phyloP scores from a whole-genome alignment of 2,113 vertebrate species.

The Smithornis capensis region DNA sequence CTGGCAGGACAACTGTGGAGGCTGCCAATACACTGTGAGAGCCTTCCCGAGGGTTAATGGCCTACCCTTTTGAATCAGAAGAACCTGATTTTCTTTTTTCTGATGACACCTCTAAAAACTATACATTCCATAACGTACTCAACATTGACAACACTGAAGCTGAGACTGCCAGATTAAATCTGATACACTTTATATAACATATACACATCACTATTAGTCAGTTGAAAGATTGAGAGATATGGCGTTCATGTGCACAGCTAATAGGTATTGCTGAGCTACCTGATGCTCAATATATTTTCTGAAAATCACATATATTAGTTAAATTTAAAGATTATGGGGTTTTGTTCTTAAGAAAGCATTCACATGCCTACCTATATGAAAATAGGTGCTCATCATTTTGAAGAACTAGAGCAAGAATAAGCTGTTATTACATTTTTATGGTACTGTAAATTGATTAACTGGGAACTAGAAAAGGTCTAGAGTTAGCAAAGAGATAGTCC shows the following conservation, averaged over 20 bases:
- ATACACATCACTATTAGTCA: background rate
- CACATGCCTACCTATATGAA: background rate
- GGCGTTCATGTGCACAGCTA: background rate
- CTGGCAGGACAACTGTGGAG: background rate
- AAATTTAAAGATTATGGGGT: constrained; percentile 13
- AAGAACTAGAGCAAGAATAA: constrained; percentile 51
- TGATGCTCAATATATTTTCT: constrained; percentile 44
- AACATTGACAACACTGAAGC: background rate
- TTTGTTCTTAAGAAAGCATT: background rate
- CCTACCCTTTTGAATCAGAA: background rate
- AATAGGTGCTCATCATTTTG: constrained; percentile 28
- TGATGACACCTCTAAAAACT: background rate
- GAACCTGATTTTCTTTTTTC: background rate
- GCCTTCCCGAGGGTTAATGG: background rate
- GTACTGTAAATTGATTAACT: constrained; percentile 49
- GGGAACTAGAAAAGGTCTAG: constrained; percentile 6
- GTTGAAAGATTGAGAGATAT: background rate
- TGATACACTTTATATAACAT: background rate
- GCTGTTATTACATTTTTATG: constrained; percentile 49
- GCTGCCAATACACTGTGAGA: background rate
- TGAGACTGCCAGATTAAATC: background rate
- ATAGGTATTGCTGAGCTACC: background rate
- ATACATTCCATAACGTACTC: background rate
- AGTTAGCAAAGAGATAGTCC: background rate
- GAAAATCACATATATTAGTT: constrained; percentile 6